Base-by-base conservation (phyloP, 2,888 invertebrate genomes). In the Ochropleura plecta region DNA sequence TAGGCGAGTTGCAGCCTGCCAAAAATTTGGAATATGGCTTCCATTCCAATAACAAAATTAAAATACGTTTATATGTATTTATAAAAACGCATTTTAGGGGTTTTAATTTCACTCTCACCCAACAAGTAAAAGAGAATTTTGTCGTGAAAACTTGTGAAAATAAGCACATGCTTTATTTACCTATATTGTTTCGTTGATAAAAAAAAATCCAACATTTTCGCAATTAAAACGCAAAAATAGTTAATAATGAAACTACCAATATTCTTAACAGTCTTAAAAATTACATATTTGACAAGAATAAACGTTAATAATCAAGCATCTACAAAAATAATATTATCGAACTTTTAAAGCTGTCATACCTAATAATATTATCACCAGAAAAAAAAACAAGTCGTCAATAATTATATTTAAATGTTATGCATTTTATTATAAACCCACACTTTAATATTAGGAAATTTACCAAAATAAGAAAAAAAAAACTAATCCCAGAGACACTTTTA, bases 391-490 rank as follows among this genome's bases (percentile, higher is more conserved):
- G 4, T 16, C 3, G 57, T 16, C 51, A 59, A 48, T 44, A 65
- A 55, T 59, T 79, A 78, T 79, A 78, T 78, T 78, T 12, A 71
- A 79, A 78, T 78, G 4, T 8, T 53, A 55, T 40, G n/a, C 55
- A 63, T 57, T 57, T 16, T 40, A 78, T 71, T 55, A 51, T 20
- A 62, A 55, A 78, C 49, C 18, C 16, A n/a, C 6, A 53, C 6
- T 20, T 18, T 8, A n/a, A 12, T 57, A 5, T 10, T 20, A 49
- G 0, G 48, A 79, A 78, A 64, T 57, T 76, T 48, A 55, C n/a
- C 6, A 40, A 53, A 42, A 55, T 3, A n/a, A 57, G 42, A 48
- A 40, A 59, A 20, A 48, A 46, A 55, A 10, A 8, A 30, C 51
- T 0, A 48, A n/a, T n/a, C 30, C 4, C 4, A 14, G 12, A 14